A percentile compares a stretch with the other conserved stretches of the same genome.
phyloP scores from a whole-genome alignment of 92 coral and sea anemone genomes.

The Epizoanthus scotinus region DNA sequence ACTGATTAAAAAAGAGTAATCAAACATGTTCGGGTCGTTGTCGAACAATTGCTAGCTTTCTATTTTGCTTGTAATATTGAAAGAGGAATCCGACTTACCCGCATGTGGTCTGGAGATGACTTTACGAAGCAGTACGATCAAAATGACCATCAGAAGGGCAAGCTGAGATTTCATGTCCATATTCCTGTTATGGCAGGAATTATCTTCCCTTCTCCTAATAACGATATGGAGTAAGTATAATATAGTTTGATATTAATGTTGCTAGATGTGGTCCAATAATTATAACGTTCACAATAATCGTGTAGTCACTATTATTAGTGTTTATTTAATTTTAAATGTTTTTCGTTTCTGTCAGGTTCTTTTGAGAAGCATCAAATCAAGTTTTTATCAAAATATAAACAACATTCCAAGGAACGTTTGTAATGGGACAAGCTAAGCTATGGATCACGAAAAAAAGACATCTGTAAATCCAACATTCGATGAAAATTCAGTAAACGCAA shows the following conservation, averaged over 20 bases:
- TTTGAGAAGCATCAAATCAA: not conserved
- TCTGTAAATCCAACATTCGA: too few relatives aligned
- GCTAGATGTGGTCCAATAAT: not conserved
- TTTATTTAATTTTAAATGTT: not conserved
- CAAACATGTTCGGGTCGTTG: too few relatives aligned
- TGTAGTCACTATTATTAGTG: not conserved
- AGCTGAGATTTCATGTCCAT: not conserved
- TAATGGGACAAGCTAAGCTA: slow-evolving; percentile 1
- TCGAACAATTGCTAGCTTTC: too few relatives aligned
- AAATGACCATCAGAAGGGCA: not conserved
- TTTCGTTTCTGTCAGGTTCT: slow-evolving; percentile 17
- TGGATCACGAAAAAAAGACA: too few relatives aligned
- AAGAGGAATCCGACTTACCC: too few relatives aligned
- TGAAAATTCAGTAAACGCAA: too few relatives aligned
- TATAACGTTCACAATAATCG: not conserved
- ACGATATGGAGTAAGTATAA: not conserved
- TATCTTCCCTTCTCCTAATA: not conserved
- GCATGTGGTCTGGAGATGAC: not conserved
- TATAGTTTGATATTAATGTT: not conserved
- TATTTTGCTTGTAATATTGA: too few relatives aligned
- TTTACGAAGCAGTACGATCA: not conserved
- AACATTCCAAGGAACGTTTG: slow-evolving; percentile 7
- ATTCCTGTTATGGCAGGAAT: not conserved
- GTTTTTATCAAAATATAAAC: slow-evolving; percentile 1
- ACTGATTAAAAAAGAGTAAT: too few relatives aligned